These are phyloP conservation scores for Caenorhabditis panamensis DNA, from an alignment of 2,888 invertebrate species.

Conservation along the genomic window DNA sequence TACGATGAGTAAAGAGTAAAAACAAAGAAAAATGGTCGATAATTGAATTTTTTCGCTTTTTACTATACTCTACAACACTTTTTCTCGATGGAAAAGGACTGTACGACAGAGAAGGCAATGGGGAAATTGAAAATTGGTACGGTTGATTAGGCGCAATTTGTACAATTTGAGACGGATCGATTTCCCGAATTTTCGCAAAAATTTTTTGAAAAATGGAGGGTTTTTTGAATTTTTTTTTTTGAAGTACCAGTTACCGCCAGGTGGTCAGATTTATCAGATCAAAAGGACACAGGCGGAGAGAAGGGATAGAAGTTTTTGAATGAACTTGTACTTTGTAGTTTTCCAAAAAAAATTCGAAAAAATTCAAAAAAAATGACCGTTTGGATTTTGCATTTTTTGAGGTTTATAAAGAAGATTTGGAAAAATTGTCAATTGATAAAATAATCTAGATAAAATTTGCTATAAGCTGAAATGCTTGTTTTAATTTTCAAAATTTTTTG, in stretches of 20 bases:
- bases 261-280: constrained; percentile 28
- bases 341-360: too few relatives aligned
- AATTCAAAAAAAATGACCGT: neutral
- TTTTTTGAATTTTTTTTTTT: too few relatives aligned
- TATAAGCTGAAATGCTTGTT: too few relatives aligned
- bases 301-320: neutral
- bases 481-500: too few relatives aligned
- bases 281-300: constrained; percentile 30
- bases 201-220: too few relatives aligned
- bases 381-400: neutral
- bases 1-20: neutral
- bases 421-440: too few relatives aligned
- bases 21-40: constrained; percentile 10
- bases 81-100: constrained; percentile 10
- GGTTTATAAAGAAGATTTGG: too few relatives aligned
- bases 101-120: neutral
- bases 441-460: too few relatives aligned
- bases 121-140: constrained; percentile 35
- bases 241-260: neutral
- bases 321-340: neutral
- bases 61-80: neutral
- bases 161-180: too few relatives aligned
- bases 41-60: constrained; percentile 16
- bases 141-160: constrained; percentile 54
- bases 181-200: too few relatives aligned